Evolutionary conservation across 2,888 invertebrate genomes (phyloP).

Genomic region (Anodontia alba): DNA sequence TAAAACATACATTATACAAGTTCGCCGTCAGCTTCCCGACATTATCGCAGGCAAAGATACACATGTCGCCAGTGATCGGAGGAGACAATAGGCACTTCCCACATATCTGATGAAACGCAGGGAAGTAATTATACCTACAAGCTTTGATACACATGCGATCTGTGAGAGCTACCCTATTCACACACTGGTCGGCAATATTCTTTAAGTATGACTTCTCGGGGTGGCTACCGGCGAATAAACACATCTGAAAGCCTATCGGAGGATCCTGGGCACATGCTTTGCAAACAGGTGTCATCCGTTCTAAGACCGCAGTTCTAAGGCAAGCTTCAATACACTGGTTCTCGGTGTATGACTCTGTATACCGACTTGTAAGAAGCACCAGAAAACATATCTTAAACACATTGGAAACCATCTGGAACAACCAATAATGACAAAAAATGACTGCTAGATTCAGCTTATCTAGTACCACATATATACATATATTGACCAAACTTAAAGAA

Average conservation of each 20-base stretch:
- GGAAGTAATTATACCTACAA: background rate
- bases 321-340: background rate
- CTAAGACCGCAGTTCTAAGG: background rate
- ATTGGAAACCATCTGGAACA: too few relatives aligned
- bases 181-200: background rate
- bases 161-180: background rate
- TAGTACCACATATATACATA: too few relatives aligned
- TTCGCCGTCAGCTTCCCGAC: background rate
- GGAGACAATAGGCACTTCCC: background rate
- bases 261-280: background rate
- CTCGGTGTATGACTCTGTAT: background rate
- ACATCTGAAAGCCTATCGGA: background rate
- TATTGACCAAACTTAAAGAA: too few relatives aligned
- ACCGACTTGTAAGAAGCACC: too few relatives aligned
- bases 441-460: too few relatives aligned
- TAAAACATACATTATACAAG: background rate
- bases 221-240: background rate
- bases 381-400: too few relatives aligned
- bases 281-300: background rate
- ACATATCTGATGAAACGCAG: background rate
- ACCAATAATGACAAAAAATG: too few relatives aligned
- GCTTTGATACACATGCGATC: background rate
- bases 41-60: background rate
- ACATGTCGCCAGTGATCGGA: background rate
- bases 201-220: background rate